phyloP scores from a whole-genome alignment of 2,113 vertebrate genomes.

The Apodemus speciosus region DNA sequence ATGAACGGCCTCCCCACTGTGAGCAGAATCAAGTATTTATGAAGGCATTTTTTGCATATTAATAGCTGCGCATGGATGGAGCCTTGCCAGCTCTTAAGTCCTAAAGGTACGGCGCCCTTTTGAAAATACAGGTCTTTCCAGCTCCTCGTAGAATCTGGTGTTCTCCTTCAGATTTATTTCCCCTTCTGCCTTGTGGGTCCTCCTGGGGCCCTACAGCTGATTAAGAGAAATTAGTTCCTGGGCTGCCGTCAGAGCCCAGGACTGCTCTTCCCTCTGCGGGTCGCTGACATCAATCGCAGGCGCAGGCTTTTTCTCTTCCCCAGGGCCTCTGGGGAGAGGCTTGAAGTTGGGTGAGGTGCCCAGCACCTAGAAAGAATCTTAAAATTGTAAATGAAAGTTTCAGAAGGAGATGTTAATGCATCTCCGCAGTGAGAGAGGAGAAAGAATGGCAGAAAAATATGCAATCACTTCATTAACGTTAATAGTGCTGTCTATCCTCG shows the following conservation, averaged over 20 bases:
- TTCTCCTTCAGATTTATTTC: constrained; percentile 29
- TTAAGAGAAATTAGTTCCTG: constrained; percentile 65
- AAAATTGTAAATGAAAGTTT: constrained; percentile 58
- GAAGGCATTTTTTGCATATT: constrained; percentile 84
- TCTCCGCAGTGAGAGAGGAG: neutral
- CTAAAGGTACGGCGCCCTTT: constrained; percentile 67
- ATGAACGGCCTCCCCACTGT: constrained; percentile 81
- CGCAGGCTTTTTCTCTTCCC: neutral
- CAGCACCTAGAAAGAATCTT: constrained; percentile 29
- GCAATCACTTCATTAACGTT: constrained; percentile 31
- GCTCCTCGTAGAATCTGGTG: constrained; percentile 16
- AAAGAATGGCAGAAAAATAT: neutral
- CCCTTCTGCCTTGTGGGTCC: constrained; percentile 54
- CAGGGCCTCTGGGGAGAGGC: constrained; percentile 5
- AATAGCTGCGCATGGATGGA: constrained; percentile 74
- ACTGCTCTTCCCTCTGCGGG: neutral
- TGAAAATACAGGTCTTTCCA: constrained; percentile 56
- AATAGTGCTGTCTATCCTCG: neutral
- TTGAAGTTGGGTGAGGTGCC: constrained; percentile 36
- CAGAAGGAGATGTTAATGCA: constrained; percentile 23
- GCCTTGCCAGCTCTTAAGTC: constrained; percentile 59
- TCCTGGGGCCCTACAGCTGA: constrained; percentile 65
- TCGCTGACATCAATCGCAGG: constrained; percentile 51
- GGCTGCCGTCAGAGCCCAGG: neutral
- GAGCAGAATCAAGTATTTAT: constrained; percentile 84